Base-by-base conservation (phyloP, 1,140 invertebrate species). In the Cotesia vestalis region DNA sequence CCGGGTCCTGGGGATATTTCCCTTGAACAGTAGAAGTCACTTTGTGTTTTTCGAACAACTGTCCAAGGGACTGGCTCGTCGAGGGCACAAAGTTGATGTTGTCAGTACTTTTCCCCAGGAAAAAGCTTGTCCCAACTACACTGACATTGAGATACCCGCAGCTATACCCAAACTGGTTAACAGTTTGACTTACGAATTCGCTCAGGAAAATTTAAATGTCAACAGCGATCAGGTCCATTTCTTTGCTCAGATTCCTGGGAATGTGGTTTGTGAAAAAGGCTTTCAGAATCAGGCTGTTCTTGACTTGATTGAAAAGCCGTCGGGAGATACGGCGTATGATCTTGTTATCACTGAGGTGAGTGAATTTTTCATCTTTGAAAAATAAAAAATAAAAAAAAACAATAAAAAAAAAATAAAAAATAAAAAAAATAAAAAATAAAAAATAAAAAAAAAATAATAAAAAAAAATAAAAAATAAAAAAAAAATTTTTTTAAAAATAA, bases 11-110 rank as follows among this genome's bases (percentile, higher is more conserved):
- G 78, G 76, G 6, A 38, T 84, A 2, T 76, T 81, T 67, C 80
- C 81, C 4, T 73, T 78, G 61, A 77, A 78, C 40, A 76, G 76
- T 0, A 82, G 76, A 69, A 86, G 85, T 76, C 84, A 87, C 71
- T 80, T 75, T 36, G 76, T 80, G 66, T 77, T 84, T 12, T 83
- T 84, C 52, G 74, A 81, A 14, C 73, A 79, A 5, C 38, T 86
- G 1, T 76, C 84, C 38, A 77, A 80, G 51, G 80, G 75, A 9
- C 75, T 88, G 5, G 83, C 79, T 4, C 14, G 67, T 14, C 75
- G 79, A n/a, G 83, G 82, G 4, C 87, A 87, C 75, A 60, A 84
- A n/a, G 74, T 88, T 1, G 80, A 81, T 2, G 79, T 81, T 0
- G 59, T 83, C 8, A 80, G 76, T 8, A 63, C 74, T 2, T 81